Conservation (phyloP, 2,888 invertebrate species). For the Neria commutata region DNA sequence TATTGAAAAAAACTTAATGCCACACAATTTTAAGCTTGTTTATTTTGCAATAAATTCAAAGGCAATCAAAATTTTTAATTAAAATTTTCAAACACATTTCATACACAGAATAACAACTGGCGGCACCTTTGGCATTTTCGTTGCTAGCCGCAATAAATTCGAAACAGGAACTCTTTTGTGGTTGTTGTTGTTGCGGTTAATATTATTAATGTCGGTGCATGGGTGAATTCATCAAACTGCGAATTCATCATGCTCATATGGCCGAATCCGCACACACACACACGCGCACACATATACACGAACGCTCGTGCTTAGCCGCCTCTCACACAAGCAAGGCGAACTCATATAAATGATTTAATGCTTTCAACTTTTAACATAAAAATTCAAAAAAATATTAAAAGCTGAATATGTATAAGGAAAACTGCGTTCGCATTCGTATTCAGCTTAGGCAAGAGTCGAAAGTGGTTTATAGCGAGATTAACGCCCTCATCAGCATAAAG, state of each 20-base stretch:
- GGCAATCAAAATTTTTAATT: no score
- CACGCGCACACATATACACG: neutral
- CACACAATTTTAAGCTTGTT: no score
- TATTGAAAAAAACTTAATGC: no score
- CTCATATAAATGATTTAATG: constrained; percentile 52
- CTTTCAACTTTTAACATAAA: constrained; percentile 9
- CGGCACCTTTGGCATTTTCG: no score
- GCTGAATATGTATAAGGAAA: no score
- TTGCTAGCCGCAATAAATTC: no score
- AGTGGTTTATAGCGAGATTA: constrained; percentile 2
- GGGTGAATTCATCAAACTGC: constrained; percentile 54
- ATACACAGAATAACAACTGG: no score
- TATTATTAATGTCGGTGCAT: constrained; percentile 52
- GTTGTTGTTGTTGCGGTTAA: neutral
- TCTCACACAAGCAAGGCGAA: neutral
- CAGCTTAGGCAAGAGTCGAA: neutral
- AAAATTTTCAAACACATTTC: neutral
- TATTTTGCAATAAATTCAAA: no score
- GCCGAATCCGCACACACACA: neutral
- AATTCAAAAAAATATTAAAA: no score
- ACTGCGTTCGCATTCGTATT: neutral
- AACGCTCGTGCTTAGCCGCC: neutral
- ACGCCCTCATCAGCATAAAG: constrained; percentile 2
- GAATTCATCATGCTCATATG: constrained; percentile 52
- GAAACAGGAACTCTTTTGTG: no score